phyloP scores from a whole-genome alignment of 2,113 vertebrate genomes.

The Rynchops niger region DNA sequence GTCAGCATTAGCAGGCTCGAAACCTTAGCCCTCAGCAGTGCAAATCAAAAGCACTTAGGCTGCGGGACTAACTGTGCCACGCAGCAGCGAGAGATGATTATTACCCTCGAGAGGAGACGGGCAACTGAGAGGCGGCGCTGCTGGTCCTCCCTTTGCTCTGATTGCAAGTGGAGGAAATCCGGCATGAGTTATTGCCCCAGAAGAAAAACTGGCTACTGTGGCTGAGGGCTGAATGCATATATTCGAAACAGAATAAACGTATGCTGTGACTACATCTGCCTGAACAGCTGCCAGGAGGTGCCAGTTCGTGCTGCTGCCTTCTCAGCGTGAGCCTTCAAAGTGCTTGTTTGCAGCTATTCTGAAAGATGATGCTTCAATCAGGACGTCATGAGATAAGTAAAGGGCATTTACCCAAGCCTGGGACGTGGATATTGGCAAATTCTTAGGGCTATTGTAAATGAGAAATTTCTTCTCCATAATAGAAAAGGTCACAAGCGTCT shows the following conservation, averaged over 20 bases:
- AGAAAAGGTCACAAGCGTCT: not conserved
- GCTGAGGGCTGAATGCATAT: not conserved
- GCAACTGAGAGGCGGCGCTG: not conserved
- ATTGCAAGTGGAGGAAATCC: not conserved
- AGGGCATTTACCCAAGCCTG: not conserved
- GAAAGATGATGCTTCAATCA: not conserved
- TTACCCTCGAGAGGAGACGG: not conserved
- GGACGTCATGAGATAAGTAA: not conserved
- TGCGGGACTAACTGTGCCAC: not conserved
- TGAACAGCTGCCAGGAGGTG: not conserved
- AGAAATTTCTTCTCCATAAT: not conserved
- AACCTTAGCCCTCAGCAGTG: slow-evolving; percentile 28
- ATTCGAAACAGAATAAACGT: not conserved
- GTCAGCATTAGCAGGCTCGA: not conserved
- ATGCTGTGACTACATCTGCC: not conserved
- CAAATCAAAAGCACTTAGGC: slow-evolving; percentile 11
- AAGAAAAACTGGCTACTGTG: not conserved
- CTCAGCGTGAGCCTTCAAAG: not conserved
- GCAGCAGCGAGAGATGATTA: not conserved
- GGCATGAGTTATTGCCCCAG: not conserved
- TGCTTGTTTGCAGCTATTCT: not conserved
- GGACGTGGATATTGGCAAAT: not conserved
- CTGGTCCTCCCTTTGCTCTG: not conserved
- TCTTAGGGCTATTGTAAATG: not conserved
- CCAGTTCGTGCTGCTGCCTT: not conserved